These are phyloP conservation scores for Thalassarche chlororhynchos DNA, from an alignment of 2,113 vertebrate species.

Conservation along the genomic window DNA sequence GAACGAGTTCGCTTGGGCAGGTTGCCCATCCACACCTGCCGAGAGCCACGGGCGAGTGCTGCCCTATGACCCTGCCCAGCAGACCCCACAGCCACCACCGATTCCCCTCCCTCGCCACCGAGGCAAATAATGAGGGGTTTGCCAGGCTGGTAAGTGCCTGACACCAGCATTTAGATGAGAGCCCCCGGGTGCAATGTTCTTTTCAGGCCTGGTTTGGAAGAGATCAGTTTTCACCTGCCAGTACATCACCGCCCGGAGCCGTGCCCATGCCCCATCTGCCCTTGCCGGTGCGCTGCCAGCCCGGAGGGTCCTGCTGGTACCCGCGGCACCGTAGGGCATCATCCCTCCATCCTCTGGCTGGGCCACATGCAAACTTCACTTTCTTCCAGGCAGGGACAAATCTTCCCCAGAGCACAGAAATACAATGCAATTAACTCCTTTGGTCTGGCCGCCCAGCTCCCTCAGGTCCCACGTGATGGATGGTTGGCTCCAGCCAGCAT, in stretches of 20 bases:
- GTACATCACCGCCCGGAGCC: background rate
- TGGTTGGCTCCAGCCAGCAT: background rate
- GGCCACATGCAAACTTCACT: background rate
- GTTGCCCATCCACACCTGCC: background rate
- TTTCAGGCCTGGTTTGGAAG: background rate
- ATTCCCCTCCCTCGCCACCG: background rate
- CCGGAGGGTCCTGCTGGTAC: background rate
- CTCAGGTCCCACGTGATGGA: background rate
- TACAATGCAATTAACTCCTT: background rate
- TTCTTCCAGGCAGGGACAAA: background rate
- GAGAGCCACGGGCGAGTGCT: background rate
- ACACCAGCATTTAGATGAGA: background rate
- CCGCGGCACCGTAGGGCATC: rapidly evolving
- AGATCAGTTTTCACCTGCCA: background rate
- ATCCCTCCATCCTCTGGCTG: background rate
- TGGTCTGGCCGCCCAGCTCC: background rate
- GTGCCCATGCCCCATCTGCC: too few species aligned
- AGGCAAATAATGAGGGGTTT: background rate
- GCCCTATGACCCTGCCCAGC: too few species aligned
- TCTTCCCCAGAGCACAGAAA: background rate
- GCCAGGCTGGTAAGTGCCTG: rapidly evolving
- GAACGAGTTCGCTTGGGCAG: rapidly evolving
- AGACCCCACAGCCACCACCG: background rate
- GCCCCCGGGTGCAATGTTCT: background rate
- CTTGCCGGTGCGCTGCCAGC: rapidly evolving